Percentiles rank a stretch among this genome's conserved stretches.
These are phyloP conservation scores for Agriopis leucophaearia DNA, from an alignment of 2,888 invertebrate species.

Conservation along the genomic window DNA sequence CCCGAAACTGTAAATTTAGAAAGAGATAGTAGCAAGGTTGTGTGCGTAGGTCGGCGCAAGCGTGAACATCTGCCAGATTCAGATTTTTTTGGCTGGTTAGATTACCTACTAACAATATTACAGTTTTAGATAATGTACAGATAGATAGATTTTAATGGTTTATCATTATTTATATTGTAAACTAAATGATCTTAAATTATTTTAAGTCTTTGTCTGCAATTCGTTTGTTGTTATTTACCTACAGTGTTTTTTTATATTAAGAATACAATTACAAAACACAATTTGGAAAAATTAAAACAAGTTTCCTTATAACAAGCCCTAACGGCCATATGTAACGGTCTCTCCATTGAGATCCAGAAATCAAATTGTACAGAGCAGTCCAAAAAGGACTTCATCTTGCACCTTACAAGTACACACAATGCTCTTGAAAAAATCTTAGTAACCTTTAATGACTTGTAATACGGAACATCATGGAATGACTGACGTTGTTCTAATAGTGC, in stretches of 20 bases:
- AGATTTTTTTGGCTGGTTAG: slow-evolving; percentile 72
- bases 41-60: slow-evolving; percentile 69
- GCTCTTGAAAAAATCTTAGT: not conserved
- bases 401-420: slow-evolving; percentile 44
- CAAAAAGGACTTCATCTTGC: slow-evolving; percentile 64
- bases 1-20: slow-evolving; percentile 31
- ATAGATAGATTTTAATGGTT: too few species aligned
- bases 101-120: slow-evolving; percentile 60
- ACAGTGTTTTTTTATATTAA: not conserved
- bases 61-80: slow-evolving; percentile 80
- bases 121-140: not conserved
- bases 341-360: slow-evolving; percentile 62
- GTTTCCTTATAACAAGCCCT: slow-evolving; percentile 47
- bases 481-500: slow-evolving; percentile 33
- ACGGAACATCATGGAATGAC: slow-evolving; percentile 33
- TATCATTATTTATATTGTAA: too few species aligned
- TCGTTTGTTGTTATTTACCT: too few species aligned
- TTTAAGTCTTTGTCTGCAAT: too few species aligned
- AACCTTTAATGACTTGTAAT: slow-evolving; percentile 6
- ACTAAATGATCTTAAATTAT: not conserved
- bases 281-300: slow-evolving; percentile 36
- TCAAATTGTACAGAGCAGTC: slow-evolving; percentile 56
- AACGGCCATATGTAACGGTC: slow-evolving; percentile 72
- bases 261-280: not conserved
- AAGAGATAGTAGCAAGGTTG: slow-evolving; percentile 50